These are phyloP conservation scores for Agonum fuliginosum DNA, from an alignment of 2,888 invertebrate species.

Conservation along the genomic window DNA sequence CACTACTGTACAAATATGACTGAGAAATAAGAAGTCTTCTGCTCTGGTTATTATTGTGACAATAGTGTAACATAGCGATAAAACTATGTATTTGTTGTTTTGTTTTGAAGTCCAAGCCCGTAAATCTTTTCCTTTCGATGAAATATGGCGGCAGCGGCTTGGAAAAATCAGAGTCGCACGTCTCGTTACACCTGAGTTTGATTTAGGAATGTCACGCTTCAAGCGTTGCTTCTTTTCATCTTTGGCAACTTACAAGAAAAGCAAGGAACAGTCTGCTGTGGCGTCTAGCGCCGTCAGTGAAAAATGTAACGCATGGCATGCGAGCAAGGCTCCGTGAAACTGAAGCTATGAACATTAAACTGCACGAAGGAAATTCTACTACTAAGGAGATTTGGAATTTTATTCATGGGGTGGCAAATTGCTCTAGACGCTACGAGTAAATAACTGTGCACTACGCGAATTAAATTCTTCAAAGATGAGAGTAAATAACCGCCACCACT, in stretches of 20 bases:
- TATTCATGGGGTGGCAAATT: slow-evolving; percentile 14
- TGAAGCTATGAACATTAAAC: not conserved
- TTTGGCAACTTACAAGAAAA: not conserved
- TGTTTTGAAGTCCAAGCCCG: not conserved
- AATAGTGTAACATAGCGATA: no score
- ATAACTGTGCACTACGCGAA: not conserved
- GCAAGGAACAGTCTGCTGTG: not conserved
- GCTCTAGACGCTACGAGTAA: slow-evolving; percentile 1
- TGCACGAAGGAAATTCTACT: slow-evolving; percentile 2
- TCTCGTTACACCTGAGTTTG: slow-evolving; percentile 48
- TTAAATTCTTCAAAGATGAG: not conserved
- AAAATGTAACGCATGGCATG: slow-evolving; percentile 9
- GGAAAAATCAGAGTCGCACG: slow-evolving; percentile 39
- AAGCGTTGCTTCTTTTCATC: not conserved
- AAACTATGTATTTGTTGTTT: no score
- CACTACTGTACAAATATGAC: no score
- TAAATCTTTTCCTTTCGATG: slow-evolving; percentile 31
- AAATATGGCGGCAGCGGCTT: slow-evolving; percentile 38
- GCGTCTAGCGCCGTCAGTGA: not conserved
- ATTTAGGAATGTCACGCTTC: slow-evolving; percentile 38
- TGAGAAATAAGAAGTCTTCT: no score
- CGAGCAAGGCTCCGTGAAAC: not conserved
- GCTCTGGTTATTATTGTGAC: no score
- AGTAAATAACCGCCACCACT: not conserved
- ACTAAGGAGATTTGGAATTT: slow-evolving; percentile 24